These are phyloP conservation scores for Matsumyia berberina DNA, from an alignment of 2,888 invertebrate genomes.

Conservation along the genomic window DNA sequence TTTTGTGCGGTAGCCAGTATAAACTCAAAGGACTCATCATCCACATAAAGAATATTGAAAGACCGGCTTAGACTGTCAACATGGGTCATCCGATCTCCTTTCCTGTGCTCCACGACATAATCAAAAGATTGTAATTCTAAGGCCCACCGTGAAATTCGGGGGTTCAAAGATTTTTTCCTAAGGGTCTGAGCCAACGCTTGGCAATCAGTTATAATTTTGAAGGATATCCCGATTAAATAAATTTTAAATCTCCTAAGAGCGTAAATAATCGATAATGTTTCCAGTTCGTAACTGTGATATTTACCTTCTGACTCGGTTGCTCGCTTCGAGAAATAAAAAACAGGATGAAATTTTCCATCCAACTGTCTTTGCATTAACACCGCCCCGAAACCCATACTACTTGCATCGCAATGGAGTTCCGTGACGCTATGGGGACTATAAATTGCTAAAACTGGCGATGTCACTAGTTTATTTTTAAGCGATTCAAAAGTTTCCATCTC, in stretches of 20 bases:
- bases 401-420: constrained; percentile 79
- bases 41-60: constrained; percentile 40
- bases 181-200: constrained; percentile 52
- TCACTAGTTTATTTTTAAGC: constrained; percentile 21
- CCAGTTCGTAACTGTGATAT: constrained; percentile 77
- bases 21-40: constrained; percentile 39
- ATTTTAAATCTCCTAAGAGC: constrained; percentile 40
- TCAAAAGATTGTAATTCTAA: constrained; percentile 69
- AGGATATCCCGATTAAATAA: constrained; percentile 43
- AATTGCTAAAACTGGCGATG: no score
- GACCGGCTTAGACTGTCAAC: constrained; percentile 78
- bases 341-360: constrained; percentile 54
- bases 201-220: constrained; percentile 46
- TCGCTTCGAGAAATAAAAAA: constrained; percentile 78
- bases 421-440: constrained; percentile 63
- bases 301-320: constrained; percentile 77
- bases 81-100: constrained; percentile 75
- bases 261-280: constrained; percentile 40
- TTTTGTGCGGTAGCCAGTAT: constrained; percentile 45
- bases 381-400: constrained; percentile 68
- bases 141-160: constrained; percentile 69
- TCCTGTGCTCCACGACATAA: constrained; percentile 76
- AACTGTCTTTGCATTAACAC: constrained; percentile 74
- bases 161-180: constrained; percentile 32
- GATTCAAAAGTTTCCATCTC: constrained; percentile 42